Evolutionary conservation across 2,888 invertebrate genomes (phyloP).

Genomic region (Chesias legatella): DNA sequence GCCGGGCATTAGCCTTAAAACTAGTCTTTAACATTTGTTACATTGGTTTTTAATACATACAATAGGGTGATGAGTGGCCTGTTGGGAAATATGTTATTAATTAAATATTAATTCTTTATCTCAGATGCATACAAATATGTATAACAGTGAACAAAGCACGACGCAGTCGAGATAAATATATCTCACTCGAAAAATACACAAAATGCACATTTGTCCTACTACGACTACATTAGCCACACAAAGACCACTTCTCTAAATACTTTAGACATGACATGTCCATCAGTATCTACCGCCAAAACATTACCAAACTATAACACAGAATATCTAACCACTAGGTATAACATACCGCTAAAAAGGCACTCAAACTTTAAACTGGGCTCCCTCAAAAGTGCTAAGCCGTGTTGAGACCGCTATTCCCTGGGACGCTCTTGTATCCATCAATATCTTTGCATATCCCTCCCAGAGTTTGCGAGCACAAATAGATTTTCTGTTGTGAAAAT

Average conservation of each 20-base stretch:
- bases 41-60: no score
- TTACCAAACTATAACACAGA: slow-evolving; percentile 27
- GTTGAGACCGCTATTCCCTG: slow-evolving; percentile 74
- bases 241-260: slow-evolving; percentile 12
- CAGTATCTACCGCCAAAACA: slow-evolving; percentile 16
- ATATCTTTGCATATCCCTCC: slow-evolving; percentile 72
- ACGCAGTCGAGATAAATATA: no score
- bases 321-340: slow-evolving; percentile 4
- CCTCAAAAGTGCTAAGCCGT: slow-evolving; percentile 79
- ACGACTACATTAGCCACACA: background rate
- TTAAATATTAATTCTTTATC: no score
- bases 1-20: no score
- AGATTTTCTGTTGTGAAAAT: background rate
- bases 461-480: slow-evolving; percentile 13
- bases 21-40: no score
- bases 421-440: slow-evolving; percentile 75
- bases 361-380: slow-evolving; percentile 58
- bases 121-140: no score
- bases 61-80: no score
- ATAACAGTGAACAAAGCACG: no score
- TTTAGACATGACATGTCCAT: slow-evolving; percentile 12
- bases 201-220: no score
- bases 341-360: slow-evolving; percentile 40
- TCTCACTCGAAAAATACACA: no score
- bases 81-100: no score